Percentiles rank a stretch among this genome's conserved stretches.
Evolutionary conservation across 2,888 invertebrate genomes (phyloP).

Genomic region (Eristalis intricaria): DNA sequence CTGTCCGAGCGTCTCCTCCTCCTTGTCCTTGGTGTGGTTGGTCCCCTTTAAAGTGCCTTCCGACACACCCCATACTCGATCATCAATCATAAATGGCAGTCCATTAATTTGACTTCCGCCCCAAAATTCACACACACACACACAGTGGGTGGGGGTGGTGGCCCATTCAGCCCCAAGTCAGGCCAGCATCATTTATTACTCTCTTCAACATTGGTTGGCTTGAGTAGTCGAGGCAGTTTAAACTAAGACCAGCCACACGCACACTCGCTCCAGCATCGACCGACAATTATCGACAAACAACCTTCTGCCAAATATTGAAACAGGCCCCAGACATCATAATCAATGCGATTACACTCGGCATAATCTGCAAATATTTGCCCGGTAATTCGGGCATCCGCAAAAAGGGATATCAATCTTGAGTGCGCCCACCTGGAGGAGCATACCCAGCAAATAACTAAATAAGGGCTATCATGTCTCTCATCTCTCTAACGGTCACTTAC

Average conservation of each 20-base stretch:
- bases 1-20: neutral
- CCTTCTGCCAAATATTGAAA: slow-evolving; percentile 60
- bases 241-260: slow-evolving; percentile 18
- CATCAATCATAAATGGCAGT: slow-evolving; percentile 70
- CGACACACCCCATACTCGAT: slow-evolving; percentile 31
- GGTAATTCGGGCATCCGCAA: slow-evolving; percentile 26
- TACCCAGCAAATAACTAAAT: slow-evolving; percentile 35
- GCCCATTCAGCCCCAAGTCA: neutral
- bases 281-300: slow-evolving; percentile 61
- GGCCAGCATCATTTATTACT: slow-evolving; percentile 63
- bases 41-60: slow-evolving; percentile 43
- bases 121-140: slow-evolving; percentile 28
- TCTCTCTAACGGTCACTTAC: slow-evolving; percentile 53
- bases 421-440: slow-evolving; percentile 26
- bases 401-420: slow-evolving; percentile 44
- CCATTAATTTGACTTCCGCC: slow-evolving; percentile 56
- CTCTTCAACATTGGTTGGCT: slow-evolving; percentile 53
- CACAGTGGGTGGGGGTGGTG: neutral
- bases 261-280: slow-evolving; percentile 15
- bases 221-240: slow-evolving; percentile 56
- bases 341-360: slow-evolving; percentile 62
- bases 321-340: slow-evolving; percentile 63
- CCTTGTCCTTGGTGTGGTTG: neutral
- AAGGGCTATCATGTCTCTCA: slow-evolving; percentile 33
- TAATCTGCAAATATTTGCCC: slow-evolving; percentile 66